A percentile compares a stretch with the other conserved stretches of the same genome.
These are phyloP conservation scores for Ametastegia equiseti DNA, from an alignment of 2,888 invertebrate species.

Conservation along the genomic window DNA sequence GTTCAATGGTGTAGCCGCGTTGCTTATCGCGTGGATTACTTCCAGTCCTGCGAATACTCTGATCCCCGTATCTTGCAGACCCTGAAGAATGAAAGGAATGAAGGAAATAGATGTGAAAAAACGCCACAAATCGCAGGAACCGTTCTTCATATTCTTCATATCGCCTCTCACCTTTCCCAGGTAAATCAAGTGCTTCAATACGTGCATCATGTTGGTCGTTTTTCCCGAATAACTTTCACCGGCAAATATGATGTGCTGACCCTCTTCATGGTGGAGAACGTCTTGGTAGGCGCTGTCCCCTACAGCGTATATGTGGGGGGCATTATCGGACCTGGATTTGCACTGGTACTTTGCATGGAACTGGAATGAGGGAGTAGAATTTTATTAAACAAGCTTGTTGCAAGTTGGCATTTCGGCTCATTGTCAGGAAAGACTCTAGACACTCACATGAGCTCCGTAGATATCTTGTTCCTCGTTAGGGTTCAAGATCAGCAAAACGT, in stretches of 20 bases:
- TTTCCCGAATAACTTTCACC: conserved; percentile 96
- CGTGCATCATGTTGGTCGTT: conserved; percentile 88
- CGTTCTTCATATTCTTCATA: conserved; percentile 54
- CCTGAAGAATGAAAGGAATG: conserved; percentile 61
- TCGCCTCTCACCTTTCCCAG: conserved; percentile 83
- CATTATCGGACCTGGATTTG: conserved; percentile 92
- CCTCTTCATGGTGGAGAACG: conserved; percentile 91
- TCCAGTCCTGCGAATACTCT: conserved; percentile 84
- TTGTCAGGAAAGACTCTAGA: not conserved
- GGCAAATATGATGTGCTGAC: conserved; percentile 91
- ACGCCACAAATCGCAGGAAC: not conserved
- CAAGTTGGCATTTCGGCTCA: not conserved
- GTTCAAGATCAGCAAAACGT: conserved; percentile 87
- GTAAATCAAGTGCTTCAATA: conserved; percentile 88
- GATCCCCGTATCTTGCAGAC: conserved; percentile 78
- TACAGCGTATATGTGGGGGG: conserved; percentile 93
- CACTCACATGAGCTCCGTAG: conserved; percentile 84
- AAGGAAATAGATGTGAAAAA: not conserved
- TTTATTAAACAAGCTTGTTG: not conserved
- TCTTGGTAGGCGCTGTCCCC: conserved; percentile 95
- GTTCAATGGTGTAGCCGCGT: conserved; percentile 91
- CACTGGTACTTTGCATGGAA: conserved; percentile 88
- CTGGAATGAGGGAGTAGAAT: conserved; percentile 76
- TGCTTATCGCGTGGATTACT: conserved; percentile 87
- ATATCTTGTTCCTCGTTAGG: conserved; percentile 87